Evolutionary conservation across 2,113 vertebrate species (phyloP).

Genomic region (Lepus timidus): DNA sequence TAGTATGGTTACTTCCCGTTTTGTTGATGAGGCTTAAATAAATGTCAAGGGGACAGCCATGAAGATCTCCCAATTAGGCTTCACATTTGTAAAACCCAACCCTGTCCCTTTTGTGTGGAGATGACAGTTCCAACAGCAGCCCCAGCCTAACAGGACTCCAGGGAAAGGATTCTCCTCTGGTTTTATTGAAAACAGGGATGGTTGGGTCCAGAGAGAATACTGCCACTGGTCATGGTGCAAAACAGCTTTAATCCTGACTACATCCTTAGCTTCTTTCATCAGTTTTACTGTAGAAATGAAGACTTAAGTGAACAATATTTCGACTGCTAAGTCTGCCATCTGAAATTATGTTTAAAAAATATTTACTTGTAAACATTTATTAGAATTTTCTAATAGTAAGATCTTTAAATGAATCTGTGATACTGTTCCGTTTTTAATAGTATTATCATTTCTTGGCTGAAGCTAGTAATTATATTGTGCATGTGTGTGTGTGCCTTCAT

Average conservation of each 20-base stretch:
- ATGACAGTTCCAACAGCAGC: conserved; percentile 89
- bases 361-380: conserved; percentile 48
- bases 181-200: conserved; percentile 86
- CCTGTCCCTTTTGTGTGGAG: conserved; percentile 87
- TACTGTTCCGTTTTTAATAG: conserved; percentile 56
- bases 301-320: conserved; percentile 47
- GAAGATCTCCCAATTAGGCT: conserved; percentile 91
- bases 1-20: conserved; percentile 88
- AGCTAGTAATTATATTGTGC: background rate
- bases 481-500: conserved; percentile 25
- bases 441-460: conserved; percentile 53
- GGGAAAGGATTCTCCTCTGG: conserved; percentile 87
- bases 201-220: conserved; percentile 85
- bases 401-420: conserved; percentile 17
- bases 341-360: conserved; percentile 8
- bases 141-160: conserved; percentile 89
- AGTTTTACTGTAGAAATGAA: conserved; percentile 65
- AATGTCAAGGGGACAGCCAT: conserved; percentile 89
- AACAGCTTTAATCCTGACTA: conserved; percentile 81
- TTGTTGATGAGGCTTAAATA: conserved; percentile 90
- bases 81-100: conserved; percentile 85
- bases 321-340: conserved; percentile 67
- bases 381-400: conserved; percentile 36
- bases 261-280: conserved; percentile 72
- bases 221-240: conserved; percentile 83